These are phyloP conservation scores for Drosophila trapezifrons DNA, from an alignment of 1,140 invertebrate species.

Conservation along the genomic window DNA sequence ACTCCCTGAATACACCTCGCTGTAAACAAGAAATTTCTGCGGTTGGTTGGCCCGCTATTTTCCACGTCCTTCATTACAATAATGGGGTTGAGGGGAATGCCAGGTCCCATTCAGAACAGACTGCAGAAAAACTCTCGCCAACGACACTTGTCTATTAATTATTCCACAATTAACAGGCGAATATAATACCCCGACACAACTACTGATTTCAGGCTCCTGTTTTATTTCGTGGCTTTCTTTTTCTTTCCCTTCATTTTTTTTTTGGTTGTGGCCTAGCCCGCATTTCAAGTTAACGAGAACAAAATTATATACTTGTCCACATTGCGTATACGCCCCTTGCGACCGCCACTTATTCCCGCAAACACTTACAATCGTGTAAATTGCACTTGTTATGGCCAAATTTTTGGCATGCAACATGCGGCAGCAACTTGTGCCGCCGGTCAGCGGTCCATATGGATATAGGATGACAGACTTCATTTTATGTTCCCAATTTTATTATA, in stretches of 20 bases:
- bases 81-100: slow-evolving; percentile 24
- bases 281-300: slow-evolving; percentile 35
- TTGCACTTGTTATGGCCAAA: slow-evolving; percentile 87
- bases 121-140: slow-evolving; percentile 17
- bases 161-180: slow-evolving; percentile 59
- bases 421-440: slow-evolving; percentile 85
- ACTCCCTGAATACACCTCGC: not conserved
- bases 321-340: slow-evolving; percentile 54
- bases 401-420: slow-evolving; percentile 87
- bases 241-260: not conserved
- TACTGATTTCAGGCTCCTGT: slow-evolving; percentile 20
- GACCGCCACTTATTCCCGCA: not conserved
- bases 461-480: slow-evolving; percentile 85
- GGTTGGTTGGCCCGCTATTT: not conserved
- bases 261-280: not conserved
- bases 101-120: slow-evolving; percentile 23
- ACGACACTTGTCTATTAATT: slow-evolving; percentile 65
- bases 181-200: slow-evolving; percentile 32
- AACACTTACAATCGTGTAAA: slow-evolving; percentile 88
- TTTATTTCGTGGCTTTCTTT: not conserved
- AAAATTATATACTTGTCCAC: slow-evolving; percentile 52
- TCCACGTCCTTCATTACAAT: slow-evolving; percentile 10
- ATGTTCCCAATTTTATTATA: slow-evolving; percentile 43
- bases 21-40: not conserved
- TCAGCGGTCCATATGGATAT: slow-evolving; percentile 85